Evolutionary conservation across 2,113 vertebrate species (phyloP).

Genomic region (Lepus europaeus): DNA sequence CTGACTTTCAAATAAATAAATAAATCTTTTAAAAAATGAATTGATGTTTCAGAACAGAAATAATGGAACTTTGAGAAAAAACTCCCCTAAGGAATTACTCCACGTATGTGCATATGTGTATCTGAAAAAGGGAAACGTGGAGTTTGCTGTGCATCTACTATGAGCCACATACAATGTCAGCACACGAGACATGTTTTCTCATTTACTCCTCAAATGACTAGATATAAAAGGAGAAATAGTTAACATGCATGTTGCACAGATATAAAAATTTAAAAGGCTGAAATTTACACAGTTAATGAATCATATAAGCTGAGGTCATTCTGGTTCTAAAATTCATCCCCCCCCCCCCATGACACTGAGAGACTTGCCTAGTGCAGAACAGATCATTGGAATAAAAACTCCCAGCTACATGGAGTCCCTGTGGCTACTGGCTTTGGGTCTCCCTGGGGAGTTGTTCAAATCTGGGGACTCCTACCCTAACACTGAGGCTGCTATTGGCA

Average conservation of each 20-base stretch:
- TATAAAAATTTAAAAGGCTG: background rate
- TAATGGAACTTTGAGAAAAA: background rate
- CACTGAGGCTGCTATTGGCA: background rate
- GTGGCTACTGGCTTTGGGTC: background rate
- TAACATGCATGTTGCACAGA: background rate
- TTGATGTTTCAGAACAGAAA: background rate
- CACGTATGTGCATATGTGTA: background rate
- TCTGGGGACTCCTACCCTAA: background rate
- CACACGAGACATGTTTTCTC: background rate
- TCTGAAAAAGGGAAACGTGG: background rate
- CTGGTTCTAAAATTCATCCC: background rate
- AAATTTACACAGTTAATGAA: background rate
- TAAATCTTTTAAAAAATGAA: too few species aligned
- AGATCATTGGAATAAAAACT: background rate
- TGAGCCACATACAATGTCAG: background rate
- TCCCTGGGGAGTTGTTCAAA: background rate
- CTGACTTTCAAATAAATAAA: too few species aligned
- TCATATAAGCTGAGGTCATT: background rate
- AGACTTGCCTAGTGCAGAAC: constrained; percentile 14
- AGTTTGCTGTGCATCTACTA: background rate
- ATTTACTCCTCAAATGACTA: background rate
- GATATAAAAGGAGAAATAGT: background rate
- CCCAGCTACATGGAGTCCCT: background rate
- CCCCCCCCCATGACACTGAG: background rate
- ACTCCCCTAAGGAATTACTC: background rate